These are phyloP conservation scores for Oasisia sp. DNA, from an alignment of 2,888 invertebrate species.

Conservation along the genomic window DNA sequence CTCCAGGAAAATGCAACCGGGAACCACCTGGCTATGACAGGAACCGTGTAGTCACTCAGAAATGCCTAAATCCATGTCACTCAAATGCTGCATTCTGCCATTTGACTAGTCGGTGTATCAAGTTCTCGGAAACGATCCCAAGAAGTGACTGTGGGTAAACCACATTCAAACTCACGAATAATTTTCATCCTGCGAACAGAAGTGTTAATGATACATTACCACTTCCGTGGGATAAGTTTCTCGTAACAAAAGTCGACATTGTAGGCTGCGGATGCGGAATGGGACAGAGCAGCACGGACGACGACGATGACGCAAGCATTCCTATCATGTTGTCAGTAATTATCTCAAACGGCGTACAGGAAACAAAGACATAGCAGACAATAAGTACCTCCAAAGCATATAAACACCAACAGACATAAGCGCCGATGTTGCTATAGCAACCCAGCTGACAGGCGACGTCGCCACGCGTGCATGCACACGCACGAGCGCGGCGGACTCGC, in stretches of 20 bases:
- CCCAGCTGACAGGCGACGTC: constrained; percentile 1
- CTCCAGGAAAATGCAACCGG: constrained; percentile 5
- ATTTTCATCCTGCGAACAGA: constrained; percentile 35
- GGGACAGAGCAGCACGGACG: constrained; percentile 13
- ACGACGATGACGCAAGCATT: constrained; percentile 31
- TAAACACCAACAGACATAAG: constrained; percentile 17
- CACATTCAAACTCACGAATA: constrained; percentile 37
- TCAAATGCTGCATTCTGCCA: neutral
- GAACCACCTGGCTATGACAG: neutral
- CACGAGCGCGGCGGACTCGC: neutral
- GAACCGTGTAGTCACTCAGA: neutral
- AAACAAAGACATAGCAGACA: constrained; percentile 32
- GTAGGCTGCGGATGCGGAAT: constrained; percentile 28
- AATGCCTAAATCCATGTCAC: neutral
- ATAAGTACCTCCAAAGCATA: constrained; percentile 35
- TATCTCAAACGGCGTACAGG: constrained; percentile 34
- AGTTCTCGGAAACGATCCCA: neutral
- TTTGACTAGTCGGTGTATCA: neutral
- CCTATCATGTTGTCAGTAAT: constrained; percentile 32
- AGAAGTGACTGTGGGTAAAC: constrained; percentile 3
- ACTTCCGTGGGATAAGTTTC: constrained; percentile 28
- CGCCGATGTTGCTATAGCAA: constrained; percentile 1
- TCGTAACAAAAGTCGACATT: constrained; percentile 32
- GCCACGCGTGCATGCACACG: neutral
- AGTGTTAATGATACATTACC: constrained; percentile 35